Evolutionary conservation across 2,797 vertebrate species (phyloP), one percentile per base, ranked within the genome.

Genomic region (Acanthis flammea): DNA sequence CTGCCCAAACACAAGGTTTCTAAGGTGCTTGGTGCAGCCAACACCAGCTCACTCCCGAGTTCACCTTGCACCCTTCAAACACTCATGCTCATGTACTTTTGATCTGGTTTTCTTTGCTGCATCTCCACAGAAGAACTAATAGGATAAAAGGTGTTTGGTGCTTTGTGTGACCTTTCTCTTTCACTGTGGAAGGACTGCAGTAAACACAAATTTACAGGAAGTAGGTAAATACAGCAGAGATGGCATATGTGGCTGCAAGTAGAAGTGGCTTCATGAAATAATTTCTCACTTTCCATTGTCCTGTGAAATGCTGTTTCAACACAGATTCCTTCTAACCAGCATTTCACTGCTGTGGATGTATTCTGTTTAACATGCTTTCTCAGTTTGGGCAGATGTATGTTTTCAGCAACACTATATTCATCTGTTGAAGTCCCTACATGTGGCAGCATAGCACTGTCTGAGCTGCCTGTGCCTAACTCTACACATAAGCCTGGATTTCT

Each of bases 141-240:
- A 65, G 57, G 65, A 95, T 68, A 87, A 85, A 92, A 91, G 62
- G 16, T 16, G 31, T 39, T 91, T 44, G 3, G 4, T 66, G 31
- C 33, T 39, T 61, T 71, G 39, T 65, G 65, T 91, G 73, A 91
- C 81, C 79, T 95, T 93, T 87, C 50, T 61, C 44, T 72, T 91
- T 61, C 24, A 19, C 74, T 70, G 31, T 73, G 48, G 48, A 92
- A 57, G 62, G 41, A 72, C 44, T 80, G 53, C 60, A 88, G 48
- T 92, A 95, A 97, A 94, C 86, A 88, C 5, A 28, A 84, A 91
- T 94, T 95, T 93, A 87, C 17, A 72, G 50, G n/a, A 82, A 79
- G 22, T 17, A 57, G 19, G n/a, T 57, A 86, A 86, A 94, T 75
- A 70, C 53, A 68, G 35, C 39, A 23, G 44, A 94, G 25, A 47